phyloP scores from a whole-genome alignment of 2,797 vertebrate species.

The Cephalopachus bancanus region DNA sequence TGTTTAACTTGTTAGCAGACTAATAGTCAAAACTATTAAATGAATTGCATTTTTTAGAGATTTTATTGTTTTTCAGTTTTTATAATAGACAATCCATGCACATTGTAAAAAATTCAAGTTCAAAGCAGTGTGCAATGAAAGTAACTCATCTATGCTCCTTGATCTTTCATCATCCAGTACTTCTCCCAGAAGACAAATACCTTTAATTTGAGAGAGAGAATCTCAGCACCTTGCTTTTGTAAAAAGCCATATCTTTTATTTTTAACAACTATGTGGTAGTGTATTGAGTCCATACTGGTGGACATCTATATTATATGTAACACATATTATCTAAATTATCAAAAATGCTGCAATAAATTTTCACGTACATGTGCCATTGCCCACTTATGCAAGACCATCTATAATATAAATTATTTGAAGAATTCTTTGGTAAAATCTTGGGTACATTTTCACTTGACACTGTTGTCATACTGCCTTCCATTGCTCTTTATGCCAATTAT shows the following conservation, averaged over 20 bases:
- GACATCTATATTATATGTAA: neutral
- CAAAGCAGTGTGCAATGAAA: neutral
- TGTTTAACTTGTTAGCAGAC: slow-evolving; percentile 4
- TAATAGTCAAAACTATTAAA: slow-evolving; percentile 20
- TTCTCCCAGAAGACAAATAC: neutral
- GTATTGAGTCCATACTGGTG: neutral
- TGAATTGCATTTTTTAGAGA: neutral
- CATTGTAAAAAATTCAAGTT: neutral
- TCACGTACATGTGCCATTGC: neutral
- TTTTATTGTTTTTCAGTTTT: neutral
- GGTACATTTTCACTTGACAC: neutral
- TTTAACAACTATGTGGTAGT: neutral
- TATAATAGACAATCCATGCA: neutral
- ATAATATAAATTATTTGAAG: neutral
- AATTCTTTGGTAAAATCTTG: neutral
- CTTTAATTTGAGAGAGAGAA: neutral
- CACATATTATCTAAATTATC: neutral
- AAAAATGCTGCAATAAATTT: neutral
- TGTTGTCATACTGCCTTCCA: neutral
- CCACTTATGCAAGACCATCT: neutral
- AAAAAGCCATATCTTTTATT: neutral
- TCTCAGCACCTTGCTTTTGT: neutral
- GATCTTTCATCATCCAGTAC: neutral
- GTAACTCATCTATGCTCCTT: neutral
- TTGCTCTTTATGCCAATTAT: neutral